A percentile compares a stretch with the other conserved stretches of the same genome.
Conservation (phyloP, 30 jellyfish, hydroid and myxozoan species). For the Aurelia aurita complex sp. Pacific region DNA sequence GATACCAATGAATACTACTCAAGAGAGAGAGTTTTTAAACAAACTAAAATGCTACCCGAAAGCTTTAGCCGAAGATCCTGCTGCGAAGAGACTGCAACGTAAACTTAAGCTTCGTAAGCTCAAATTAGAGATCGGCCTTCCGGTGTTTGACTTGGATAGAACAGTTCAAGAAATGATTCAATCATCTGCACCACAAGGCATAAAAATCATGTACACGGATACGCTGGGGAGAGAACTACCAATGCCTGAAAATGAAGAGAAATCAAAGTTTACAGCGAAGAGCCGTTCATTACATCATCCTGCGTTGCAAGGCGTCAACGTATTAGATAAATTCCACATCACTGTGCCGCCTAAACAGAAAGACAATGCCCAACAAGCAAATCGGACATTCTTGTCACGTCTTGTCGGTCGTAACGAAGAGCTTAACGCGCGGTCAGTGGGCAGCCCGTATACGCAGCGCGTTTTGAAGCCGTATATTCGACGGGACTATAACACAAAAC, state of each 20-base stretch:
- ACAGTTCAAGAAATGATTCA: constrained; percentile 50
- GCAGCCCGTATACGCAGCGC: constrained; percentile 98
- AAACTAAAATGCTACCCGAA: constrained; percentile 63
- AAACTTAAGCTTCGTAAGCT: constrained; percentile 75
- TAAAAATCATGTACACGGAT: constrained; percentile 19
- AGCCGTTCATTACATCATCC: constrained; percentile 82
- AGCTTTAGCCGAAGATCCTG: constrained; percentile 70
- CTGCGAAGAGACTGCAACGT: constrained; percentile 80
- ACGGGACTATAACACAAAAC: constrained; percentile 84
- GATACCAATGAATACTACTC: constrained; percentile 57
- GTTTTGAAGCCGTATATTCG: constrained; percentile 96
- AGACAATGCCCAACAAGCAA: neutral
- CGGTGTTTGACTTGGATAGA: constrained; percentile 72
- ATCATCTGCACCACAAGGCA: constrained; percentile 51
- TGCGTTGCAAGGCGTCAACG: constrained; percentile 91
- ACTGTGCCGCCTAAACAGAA: neutral
- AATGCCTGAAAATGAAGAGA: constrained; percentile 17
- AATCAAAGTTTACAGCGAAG: neutral
- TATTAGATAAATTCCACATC: constrained; percentile 74
- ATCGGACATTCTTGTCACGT: constrained; percentile 59
- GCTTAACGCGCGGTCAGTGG: constrained; percentile 56
- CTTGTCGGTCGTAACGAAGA: constrained; percentile 82
- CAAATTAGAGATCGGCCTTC: constrained; percentile 82
- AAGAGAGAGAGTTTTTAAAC: constrained; percentile 77
- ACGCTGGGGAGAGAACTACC: constrained; percentile 51